Conservation (phyloP, 2,888 invertebrate species). For the Drosophila falleni region DNA sequence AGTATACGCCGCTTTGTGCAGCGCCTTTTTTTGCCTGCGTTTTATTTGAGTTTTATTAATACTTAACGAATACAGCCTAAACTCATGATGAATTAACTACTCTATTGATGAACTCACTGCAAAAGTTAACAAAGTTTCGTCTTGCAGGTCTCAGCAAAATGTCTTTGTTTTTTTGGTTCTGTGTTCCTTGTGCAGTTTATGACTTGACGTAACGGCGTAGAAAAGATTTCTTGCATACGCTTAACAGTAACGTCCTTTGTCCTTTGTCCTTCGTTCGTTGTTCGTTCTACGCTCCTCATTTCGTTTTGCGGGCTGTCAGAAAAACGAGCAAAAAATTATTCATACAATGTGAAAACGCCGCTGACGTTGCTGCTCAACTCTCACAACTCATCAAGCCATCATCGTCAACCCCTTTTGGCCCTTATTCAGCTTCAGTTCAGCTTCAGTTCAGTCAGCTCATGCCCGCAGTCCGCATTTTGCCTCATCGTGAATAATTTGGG, state of each 20-base stretch:
- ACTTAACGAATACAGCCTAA: constrained; percentile 49
- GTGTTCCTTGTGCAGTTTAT: constrained; percentile 23
- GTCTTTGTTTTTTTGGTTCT: constrained; percentile 15
- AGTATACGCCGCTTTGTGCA: constrained; percentile 60
- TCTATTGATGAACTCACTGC: constrained; percentile 44
- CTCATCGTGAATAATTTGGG: constrained; percentile 79
- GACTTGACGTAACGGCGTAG: constrained; percentile 16
- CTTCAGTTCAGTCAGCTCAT: background rate
- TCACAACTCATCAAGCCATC: constrained; percentile 38
- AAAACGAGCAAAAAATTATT: constrained; percentile 73
- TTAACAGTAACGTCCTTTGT: constrained; percentile 18
- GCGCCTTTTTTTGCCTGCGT: constrained; percentile 45
- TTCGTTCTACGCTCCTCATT: background rate
- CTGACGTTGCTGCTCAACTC: constrained; percentile 46
- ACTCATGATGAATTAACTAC: constrained; percentile 36
- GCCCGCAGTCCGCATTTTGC: constrained; percentile 8
- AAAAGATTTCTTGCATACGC: constrained; percentile 34
- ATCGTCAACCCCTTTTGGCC: constrained; percentile 28
- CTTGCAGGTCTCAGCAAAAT: constrained; percentile 16
- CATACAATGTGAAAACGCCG: constrained; percentile 58
- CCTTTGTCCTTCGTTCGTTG: constrained; percentile 2
- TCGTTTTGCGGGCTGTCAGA: constrained; percentile 60
- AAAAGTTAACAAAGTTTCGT: constrained; percentile 26
- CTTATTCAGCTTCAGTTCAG: constrained; percentile 14
- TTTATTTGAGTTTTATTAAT: constrained; percentile 70